A percentile compares a stretch with the other conserved stretches of the same genome.
Conservation (phyloP, 1,140 invertebrate species). For the Plectrocnemia conspersa region DNA sequence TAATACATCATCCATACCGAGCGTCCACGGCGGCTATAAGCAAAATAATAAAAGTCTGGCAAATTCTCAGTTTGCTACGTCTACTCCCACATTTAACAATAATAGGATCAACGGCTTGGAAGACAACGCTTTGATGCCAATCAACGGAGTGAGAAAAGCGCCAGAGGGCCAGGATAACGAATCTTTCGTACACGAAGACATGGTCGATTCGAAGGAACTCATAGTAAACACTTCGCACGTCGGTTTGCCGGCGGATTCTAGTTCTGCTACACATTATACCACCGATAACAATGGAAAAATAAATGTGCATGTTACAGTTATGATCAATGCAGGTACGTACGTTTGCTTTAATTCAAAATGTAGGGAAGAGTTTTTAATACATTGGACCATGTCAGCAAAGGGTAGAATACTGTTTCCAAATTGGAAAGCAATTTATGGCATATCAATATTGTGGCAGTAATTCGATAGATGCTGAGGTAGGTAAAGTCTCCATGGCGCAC, state of each 20-base stretch:
- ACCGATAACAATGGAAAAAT: slow-evolving; percentile 82
- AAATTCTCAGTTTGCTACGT: slow-evolving; percentile 8
- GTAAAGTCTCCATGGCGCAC: too few relatives aligned
- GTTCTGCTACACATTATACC: slow-evolving; percentile 55
- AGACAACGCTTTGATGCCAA: slow-evolving; percentile 33
- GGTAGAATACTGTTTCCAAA: too few relatives aligned
- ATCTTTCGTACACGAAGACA: slow-evolving; percentile 56
- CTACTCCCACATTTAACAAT: slow-evolving; percentile 4
- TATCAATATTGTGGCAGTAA: too few relatives aligned
- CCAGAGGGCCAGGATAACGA: slow-evolving; percentile 78
- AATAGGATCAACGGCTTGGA: slow-evolving; percentile 13
- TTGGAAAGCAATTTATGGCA: too few relatives aligned
- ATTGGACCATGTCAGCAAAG: too few relatives aligned
- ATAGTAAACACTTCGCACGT: slow-evolving; percentile 41
- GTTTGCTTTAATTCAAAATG: neutral
- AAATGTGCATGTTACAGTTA: slow-evolving; percentile 80
- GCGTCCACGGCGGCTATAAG: slow-evolving; percentile 10
- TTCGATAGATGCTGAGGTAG: too few relatives aligned
- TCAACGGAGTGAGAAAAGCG: slow-evolving; percentile 55
- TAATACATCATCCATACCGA: neutral
- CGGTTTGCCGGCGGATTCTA: slow-evolving; percentile 47
- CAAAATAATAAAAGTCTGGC: slow-evolving; percentile 1
- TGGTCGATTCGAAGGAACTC: slow-evolving; percentile 51
- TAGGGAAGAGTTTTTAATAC: too few relatives aligned
- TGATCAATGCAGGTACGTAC: slow-evolving; percentile 60